phyloP scores from a whole-genome alignment of 2,113 vertebrate species.

The Nansenia antarctica region DNA sequence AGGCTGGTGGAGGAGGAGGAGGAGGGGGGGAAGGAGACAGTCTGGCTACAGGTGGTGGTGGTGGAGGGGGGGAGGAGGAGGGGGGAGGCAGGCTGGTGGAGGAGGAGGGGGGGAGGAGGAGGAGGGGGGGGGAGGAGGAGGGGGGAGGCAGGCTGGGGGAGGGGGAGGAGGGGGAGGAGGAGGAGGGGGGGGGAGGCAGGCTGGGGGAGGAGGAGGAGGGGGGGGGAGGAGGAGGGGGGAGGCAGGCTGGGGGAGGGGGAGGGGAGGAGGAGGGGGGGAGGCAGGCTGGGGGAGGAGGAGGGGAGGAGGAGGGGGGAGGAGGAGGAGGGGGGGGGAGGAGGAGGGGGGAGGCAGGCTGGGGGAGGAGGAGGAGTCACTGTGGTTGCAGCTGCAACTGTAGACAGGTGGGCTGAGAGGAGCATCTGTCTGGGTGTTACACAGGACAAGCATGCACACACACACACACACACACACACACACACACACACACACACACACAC shows the following conservation, averaged over 20 bases:
- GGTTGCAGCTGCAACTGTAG: conserved; percentile 24
- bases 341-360: conserved; percentile 80
- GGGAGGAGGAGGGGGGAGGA: conserved; percentile 78
- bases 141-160: no score
- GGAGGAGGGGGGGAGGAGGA: no score
- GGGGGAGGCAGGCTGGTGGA: no score
- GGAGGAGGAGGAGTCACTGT: conserved; percentile 80
- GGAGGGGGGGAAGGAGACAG: no score
- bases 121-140: no score
- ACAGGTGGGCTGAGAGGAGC: conserved; percentile 77
- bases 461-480: conserved; percentile 5
- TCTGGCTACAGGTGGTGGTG: no score
- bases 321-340: conserved; percentile 70
- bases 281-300: conserved; percentile 79
- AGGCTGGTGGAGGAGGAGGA: no score
- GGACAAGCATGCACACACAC: conserved; percentile 3
- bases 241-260: no score
- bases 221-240: conserved; percentile 78
- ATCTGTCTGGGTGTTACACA: conserved; percentile 39
- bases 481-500: neutral
- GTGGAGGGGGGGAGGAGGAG: no score
- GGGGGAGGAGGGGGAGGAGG: conserved; percentile 71
- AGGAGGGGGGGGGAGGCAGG: no score
- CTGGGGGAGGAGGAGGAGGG: no score
- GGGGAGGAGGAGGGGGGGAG: neutral